Base-by-base conservation (phyloP, 2,888 invertebrate species). In the Drosophila borborema region DNA sequence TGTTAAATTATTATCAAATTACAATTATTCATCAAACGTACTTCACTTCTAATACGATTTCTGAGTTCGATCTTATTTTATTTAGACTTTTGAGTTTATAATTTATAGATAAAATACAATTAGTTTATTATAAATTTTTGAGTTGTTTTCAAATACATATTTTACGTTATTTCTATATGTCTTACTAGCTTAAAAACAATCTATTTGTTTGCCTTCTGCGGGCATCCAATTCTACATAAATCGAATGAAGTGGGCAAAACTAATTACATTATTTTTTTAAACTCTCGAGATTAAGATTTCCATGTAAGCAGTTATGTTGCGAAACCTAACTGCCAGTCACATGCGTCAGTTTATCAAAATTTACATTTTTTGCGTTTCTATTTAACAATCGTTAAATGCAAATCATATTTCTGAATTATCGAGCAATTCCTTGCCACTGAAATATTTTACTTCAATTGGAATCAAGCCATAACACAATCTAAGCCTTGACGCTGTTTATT, bases 371-470 rank as follows among this genome's bases (percentile, higher is more conserved):
- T 18, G 4, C 23, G 46, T 31, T 60, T 51, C 40, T 9, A 1
- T 38, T 14, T 14, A 18, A 41, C 14, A 48, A 36, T 4, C 14
- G 4, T 56, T 61, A 20, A 7, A 40, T 18, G 2, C 12, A 48
- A 64, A 70, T 54, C 51, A 28, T 40, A 31, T 45, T 74, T 60
- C 14, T 10, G 3, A 20, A 36, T 63, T 40, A 72, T 41, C 58
- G 34, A 28, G 8, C n/a, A 31, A 10, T 49, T 55, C 23, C 9
- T 38, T 16, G 16, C 38, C 10, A 23, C 38, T 40, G 6, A 23
- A 23, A 40, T 23, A 23, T 10, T 56, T 53, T 18, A 10, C 2
- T 16, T 31, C 12, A 45, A 48, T 41, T 49, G 31, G 51, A 16
- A 54, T 46, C 55, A 43, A 45, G 12, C 38, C 10, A 20, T 7